Evolutionary conservation across 2,113 vertebrate species (phyloP).

Genomic region (Bambusicola thoracicus): DNA sequence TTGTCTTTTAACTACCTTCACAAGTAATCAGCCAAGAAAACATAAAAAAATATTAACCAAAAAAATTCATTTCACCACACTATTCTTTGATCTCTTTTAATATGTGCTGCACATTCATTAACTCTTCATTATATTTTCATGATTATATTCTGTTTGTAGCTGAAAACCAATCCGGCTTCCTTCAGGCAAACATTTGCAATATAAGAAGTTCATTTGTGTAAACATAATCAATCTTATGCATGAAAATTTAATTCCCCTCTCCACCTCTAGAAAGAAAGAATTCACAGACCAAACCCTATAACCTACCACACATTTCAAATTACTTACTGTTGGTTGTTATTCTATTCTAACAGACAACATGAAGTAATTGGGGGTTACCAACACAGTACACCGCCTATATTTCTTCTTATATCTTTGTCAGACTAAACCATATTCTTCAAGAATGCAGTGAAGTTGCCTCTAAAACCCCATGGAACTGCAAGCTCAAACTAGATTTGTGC

Average conservation of each 20-base stretch:
- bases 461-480: neutral
- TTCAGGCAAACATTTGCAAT: conserved; percentile 62
- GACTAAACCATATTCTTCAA: neutral
- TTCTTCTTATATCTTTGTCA: neutral
- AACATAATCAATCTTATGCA: conserved; percentile 64
- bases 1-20: conserved; percentile 68
- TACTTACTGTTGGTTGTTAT: neutral
- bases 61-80: conserved; percentile 59
- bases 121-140: conserved; percentile 74
- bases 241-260: conserved; percentile 47
- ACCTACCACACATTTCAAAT: neutral
- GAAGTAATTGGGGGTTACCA: neutral
- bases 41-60: neutral
- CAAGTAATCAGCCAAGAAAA: conserved; percentile 55
- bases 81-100: conserved; percentile 64
- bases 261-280: neutral
- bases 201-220: conserved; percentile 68
- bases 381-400: neutral
- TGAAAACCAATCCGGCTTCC: conserved; percentile 63
- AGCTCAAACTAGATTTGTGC: neutral
- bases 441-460: neutral
- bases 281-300: neutral
- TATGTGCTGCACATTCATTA: conserved; percentile 62
- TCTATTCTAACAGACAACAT: neutral
- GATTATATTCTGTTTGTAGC: conserved; percentile 42